Evolutionary conservation across 2,888 invertebrate genomes (phyloP).

Genomic region (Corythucha ciliata): DNA sequence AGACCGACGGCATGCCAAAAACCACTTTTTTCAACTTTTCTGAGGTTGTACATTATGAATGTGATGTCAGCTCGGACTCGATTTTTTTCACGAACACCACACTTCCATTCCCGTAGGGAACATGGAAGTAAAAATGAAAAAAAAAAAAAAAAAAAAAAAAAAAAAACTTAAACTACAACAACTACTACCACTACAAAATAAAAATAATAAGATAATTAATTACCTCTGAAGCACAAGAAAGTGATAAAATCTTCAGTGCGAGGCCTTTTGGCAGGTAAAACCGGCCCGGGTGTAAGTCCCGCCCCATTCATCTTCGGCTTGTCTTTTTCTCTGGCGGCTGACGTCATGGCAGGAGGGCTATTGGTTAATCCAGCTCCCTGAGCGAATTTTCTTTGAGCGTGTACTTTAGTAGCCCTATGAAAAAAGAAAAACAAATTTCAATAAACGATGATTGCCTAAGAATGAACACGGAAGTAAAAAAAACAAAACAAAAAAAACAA

Average conservation of each 20-base stretch:
- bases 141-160: constrained; percentile 2
- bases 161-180: constrained; percentile 4
- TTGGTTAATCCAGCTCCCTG: constrained; percentile 58
- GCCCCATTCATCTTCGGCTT: constrained; percentile 30
- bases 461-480: neutral
- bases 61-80: too few relatives aligned
- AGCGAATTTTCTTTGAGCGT: constrained; percentile 80
- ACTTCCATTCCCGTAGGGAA: neutral
- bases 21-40: too few relatives aligned
- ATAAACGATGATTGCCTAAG: too few relatives aligned
- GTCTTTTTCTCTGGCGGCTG: constrained; percentile 48
- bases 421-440: too few relatives aligned
- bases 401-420: constrained; percentile 53
- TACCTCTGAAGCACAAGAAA: constrained; percentile 72
- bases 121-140: neutral
- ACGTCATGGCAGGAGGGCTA: constrained; percentile 45
- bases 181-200: neutral
- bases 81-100: too few relatives aligned
- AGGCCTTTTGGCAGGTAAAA: constrained; percentile 51
- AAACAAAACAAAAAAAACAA: neutral
- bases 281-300: constrained; percentile 34
- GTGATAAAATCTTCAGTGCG: constrained; percentile 79
- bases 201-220: constrained; percentile 8
- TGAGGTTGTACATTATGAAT: too few relatives aligned
- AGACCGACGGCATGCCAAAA: too few relatives aligned